A percentile compares a stretch with the other conserved stretches of the same genome.
phyloP scores from a whole-genome alignment of 2,888 invertebrate species.

The Ophion obscuratus region DNA sequence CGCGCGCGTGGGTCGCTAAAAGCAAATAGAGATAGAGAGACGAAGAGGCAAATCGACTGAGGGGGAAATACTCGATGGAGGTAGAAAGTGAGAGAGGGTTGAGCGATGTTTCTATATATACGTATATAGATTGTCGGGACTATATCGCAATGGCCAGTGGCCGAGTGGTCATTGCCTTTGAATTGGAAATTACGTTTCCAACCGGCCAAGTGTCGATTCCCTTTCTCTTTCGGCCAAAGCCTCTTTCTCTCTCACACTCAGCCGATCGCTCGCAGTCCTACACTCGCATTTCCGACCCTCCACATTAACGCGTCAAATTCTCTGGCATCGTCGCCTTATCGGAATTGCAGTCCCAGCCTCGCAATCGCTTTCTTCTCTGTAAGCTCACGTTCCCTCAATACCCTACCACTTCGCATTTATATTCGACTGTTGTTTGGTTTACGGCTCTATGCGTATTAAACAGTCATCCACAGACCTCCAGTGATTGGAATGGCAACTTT shows the following conservation, averaged over 20 bases:
- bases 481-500: neutral
- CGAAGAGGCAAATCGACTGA: constrained; percentile 53
- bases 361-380: constrained; percentile 39
- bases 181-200: constrained; percentile 83
- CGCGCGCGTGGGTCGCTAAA: constrained; percentile 72
- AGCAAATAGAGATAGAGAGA: constrained; percentile 78
- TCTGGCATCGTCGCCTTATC: constrained; percentile 64
- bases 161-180: constrained; percentile 82
- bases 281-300: constrained; percentile 54
- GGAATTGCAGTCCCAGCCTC: constrained; percentile 61
- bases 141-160: constrained; percentile 71
- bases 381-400: constrained; percentile 46
- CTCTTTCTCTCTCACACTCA: constrained; percentile 12
- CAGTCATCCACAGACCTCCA: constrained; percentile 40
- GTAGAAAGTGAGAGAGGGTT: constrained; percentile 64
- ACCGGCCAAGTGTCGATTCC: constrained; percentile 80
- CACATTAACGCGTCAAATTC: constrained; percentile 62
- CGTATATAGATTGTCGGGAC: constrained; percentile 26
- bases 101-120: constrained; percentile 16
- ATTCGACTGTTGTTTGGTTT: constrained; percentile 42
- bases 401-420: constrained; percentile 18
- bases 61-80: constrained; percentile 41
- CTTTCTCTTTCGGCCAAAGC: constrained; percentile 41
- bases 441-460: constrained; percentile 30
- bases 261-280: constrained; percentile 24